Evolutionary conservation across 1,140 invertebrate genomes (phyloP), one percentile per base, ranked within the genome.

Genomic region (Hyposmocoma kahamanoa): DNA sequence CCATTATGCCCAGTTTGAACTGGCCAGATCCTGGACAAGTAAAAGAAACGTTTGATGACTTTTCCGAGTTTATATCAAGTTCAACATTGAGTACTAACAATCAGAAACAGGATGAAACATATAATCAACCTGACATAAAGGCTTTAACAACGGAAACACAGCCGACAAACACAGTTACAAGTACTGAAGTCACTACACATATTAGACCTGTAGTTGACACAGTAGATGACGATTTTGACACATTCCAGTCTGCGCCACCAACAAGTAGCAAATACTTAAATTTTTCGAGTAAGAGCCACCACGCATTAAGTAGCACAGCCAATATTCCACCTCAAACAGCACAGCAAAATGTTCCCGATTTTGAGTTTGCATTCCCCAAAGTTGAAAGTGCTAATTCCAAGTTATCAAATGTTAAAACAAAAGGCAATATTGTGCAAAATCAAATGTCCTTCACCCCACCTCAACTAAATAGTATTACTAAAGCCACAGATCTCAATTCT

Each of bases 1-100:
- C 76, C 15, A 53, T 59, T 2, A 69, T 80, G 39, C 86, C 86
- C 6, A 72, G 73, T 19, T 59, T 87, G 36, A 87, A 87, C 58
- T 87, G 86, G 86, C 86, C 86, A 8, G 72, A 75, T 47, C 86
- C 86, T 28, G 84, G 86, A 3, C 77, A 87, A 53, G 76, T 87
- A 0, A 86, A 84, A 48, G 72, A 76, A 43, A 72, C 68, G 4
- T 84, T 85, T 68, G 73, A 80, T 21, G 83, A 84, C 50, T 86
- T 86, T 49, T 62, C 81, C 13, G 77, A 86, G 45, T 78, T 84
- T 41, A 53, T 73, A 21, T 72, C 72, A 24, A 77, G 44, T 55
- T 65, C 64, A 22, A 5, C 38, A 21, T 47, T 60, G 18, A 60
- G 62, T 52, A 63, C 42, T 58, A 61, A n/a, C n/a, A n/a, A 59